phyloP scores from a whole-genome alignment of 2,797 vertebrate species.

The Aulostomus chinensis region DNA sequence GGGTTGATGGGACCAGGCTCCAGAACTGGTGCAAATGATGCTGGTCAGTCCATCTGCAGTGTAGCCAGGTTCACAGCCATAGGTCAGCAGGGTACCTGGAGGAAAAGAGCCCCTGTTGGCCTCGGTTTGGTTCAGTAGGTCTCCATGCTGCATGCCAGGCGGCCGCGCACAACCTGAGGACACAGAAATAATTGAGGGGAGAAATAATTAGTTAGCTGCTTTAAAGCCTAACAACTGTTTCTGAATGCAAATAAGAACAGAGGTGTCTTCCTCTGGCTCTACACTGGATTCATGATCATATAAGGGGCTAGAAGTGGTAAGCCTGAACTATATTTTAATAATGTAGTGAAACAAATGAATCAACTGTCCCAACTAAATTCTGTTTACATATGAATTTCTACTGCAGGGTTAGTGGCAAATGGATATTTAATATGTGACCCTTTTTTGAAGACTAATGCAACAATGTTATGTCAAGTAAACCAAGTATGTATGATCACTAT shows the following conservation, averaged over 20 bases:
- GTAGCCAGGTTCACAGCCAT: conserved; percentile 77
- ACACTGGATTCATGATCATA: neutral
- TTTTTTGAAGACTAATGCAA: no score
- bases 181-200: conserved; percentile 16
- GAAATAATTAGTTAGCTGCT: conserved; percentile 9
- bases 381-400: no score
- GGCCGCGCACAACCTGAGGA: conserved; percentile 77
- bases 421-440: no score
- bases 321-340: conserved; percentile 22
- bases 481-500: neutral
- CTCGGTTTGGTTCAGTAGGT: conserved; percentile 79
- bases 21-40: conserved; percentile 72
- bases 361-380: no score
- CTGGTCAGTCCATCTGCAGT: conserved; percentile 66
- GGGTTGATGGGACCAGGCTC: conserved; percentile 71
- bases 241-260: neutral
- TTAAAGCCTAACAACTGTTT: neutral
- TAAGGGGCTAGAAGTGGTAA: conserved; percentile 13
- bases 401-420: no score
- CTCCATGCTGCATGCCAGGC: conserved; percentile 69
- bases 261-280: neutral
- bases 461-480: conserved; percentile 14
- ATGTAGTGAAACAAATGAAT: no score
- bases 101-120: conserved; percentile 78
- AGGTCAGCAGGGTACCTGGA: conserved; percentile 74